Base-by-base conservation (phyloP, 2,888 invertebrate genomes). In the Xestia c-nigrum region DNA sequence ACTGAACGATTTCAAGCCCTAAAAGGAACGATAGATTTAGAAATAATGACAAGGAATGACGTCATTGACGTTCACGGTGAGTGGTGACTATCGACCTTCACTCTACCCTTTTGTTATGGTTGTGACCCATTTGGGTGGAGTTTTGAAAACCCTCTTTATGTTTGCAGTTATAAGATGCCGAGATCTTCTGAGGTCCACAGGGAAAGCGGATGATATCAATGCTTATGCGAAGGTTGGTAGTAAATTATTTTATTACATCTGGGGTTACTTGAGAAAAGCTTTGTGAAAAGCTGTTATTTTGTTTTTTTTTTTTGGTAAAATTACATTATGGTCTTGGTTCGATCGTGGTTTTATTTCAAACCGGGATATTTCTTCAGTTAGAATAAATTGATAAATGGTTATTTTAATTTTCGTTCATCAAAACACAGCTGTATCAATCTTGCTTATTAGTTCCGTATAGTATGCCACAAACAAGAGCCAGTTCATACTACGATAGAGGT, bases 121-220 rank as follows among this genome's bases (percentile, higher is more conserved):
- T 75, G 50, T 66, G 72, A 50, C 43, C 38, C 68, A 72, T 72
- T 43, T 73, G 63, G 71, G 69, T 84, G 47, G 76, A 72, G 69
- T 57, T 77, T 75, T 69, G 66, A 76, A 83, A 63, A 43, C 67
- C 1, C 4, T 66, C 66, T 50, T 87, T 92, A 92, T 88, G 81
- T 87, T 97, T 97, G 74, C 97, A 98, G 98, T 98, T 88, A 97
- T 98, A 90, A 97, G 98, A 89, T 98, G 98, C 93, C 97, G 97
- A 91, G 98, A 98, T 92, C 96, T 98, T 83, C 97, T 97, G 88
- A 97, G 98, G 85, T 93, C 97, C 24, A 97, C 97, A 91, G 98
- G 98, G 70, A 97, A 97, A 88, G 97, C 97, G 67, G 96, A 96
- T 87, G 96, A 97, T 69, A 97, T 98, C 84, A 98, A 98, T 93